Evolutionary conservation across 2,797 vertebrate genomes (phyloP), one percentile per base, ranked within the genome.

Genomic region (Lepidocolaptes lacrymiger): DNA sequence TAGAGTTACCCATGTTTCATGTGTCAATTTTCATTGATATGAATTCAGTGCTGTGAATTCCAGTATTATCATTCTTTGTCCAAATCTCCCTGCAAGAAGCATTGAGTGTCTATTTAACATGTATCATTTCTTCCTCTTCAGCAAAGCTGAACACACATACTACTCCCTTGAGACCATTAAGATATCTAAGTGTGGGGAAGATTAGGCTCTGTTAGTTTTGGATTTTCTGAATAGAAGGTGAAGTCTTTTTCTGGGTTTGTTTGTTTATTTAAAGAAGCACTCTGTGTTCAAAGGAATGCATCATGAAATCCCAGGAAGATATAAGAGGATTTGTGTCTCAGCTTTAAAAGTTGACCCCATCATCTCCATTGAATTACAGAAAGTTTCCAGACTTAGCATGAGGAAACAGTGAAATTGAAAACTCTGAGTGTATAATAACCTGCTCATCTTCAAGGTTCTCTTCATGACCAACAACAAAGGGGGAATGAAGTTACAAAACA

Each of bases 281-380:
- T 74, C 64, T 69, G 14, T 26, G 41, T 73, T 93, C 80, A 86
- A 76, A 90, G 21, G 43, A 58, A 69, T 1, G 3, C 51, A 52
- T 59, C 3, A 3, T 39, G 62, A 91, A 95, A 94, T 90, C 66
- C 58, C 23, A 73, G 23, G 27, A 68, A 86, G 74, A 44, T 55
- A 18, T 68, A 74, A 84, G 16, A 75, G 43, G 69, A 81, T 95
- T 96, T 90, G 26, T 79, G 32, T 15, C 20, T 81, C 22, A 10
- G 59, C 46, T 93, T 86, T 93, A 81, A 52, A 90, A 75, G 18
- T 21, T 93, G 91, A 95, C 88, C 73, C 19, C 12, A 22, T 81
- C 16, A 55, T 91, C 43, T 91, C 58, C n/a, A 28, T 3, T 56
- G 59, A 91, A 79, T 89, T 93, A 43, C 10, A 24, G 59, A 72